These are phyloP conservation scores for Rhyacophila brunnea DNA, from an alignment of 1,140 invertebrate genomes.

Conservation along the genomic window DNA sequence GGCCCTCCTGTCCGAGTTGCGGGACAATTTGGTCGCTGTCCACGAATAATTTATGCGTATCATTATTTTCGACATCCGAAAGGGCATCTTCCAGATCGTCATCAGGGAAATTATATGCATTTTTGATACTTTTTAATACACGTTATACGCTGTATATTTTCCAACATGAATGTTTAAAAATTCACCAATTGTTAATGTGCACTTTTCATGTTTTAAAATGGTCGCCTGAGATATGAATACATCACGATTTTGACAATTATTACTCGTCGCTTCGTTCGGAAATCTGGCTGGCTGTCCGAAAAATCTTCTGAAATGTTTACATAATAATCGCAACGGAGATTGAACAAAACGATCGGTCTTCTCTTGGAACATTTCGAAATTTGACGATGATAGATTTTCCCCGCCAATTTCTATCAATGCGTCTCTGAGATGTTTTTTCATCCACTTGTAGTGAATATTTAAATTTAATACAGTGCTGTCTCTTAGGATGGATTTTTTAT, in stretches of 20 bases:
- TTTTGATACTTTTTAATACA: conserved; percentile 22
- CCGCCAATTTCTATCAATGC: conserved; percentile 38
- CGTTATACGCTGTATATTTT: conserved; percentile 4
- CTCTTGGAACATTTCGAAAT: no score
- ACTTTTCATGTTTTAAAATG: conserved; percentile 2
- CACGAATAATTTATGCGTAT: no score
- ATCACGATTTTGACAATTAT: conserved; percentile 12
- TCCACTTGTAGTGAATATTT: conserved; percentile 56
- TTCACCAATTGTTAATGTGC: background rate
- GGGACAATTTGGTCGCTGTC: no score
- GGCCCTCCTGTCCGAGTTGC: no score
- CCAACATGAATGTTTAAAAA: conserved; percentile 4
- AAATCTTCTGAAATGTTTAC: conserved; percentile 22
- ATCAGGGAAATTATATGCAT: conserved; percentile 28
- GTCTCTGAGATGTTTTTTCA: conserved; percentile 52
- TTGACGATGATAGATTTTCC: no score
- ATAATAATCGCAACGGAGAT: conserved; percentile 26
- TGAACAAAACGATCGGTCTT: background rate
- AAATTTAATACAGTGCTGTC: conserved; percentile 49
- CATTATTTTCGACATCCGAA: no score
- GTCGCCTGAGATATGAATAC: conserved; percentile 6
- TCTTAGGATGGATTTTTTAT: conserved; percentile 41
- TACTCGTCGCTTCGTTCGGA: conserved; percentile 30
- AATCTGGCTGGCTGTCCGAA: conserved; percentile 24
- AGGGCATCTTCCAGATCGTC: conserved; percentile 27